Percentiles rank a stretch among this genome's conserved stretches.
These are phyloP conservation scores for Mellilla xanthometata DNA, from an alignment of 2,888 invertebrate species.

Conservation along the genomic window DNA sequence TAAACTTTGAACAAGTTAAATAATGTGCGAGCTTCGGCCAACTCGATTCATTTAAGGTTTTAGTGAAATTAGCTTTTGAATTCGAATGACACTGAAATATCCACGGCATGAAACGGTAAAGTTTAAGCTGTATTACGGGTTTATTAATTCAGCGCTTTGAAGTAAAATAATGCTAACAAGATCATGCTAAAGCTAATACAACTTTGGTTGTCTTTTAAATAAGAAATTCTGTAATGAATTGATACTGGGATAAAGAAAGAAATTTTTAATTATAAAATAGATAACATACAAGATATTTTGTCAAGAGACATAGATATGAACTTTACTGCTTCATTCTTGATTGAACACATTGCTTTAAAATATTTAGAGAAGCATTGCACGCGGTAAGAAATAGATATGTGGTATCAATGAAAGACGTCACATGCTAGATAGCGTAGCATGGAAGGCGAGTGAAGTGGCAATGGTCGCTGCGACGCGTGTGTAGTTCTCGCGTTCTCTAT, in stretches of 20 bases:
- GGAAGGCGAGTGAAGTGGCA: constrained; percentile 50
- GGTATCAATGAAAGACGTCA: no score
- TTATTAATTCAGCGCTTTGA: constrained; percentile 51
- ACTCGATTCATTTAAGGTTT: constrained; percentile 81
- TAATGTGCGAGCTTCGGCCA: constrained; percentile 78
- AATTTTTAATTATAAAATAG: no score
- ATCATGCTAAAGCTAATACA: constrained; percentile 25
- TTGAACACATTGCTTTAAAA: no score
- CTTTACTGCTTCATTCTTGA: no score
- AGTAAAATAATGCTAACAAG: constrained; percentile 33
- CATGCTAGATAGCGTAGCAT: constrained; percentile 27
- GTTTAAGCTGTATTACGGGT: constrained; percentile 48
- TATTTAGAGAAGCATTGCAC: no score
- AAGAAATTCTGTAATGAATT: constrained; percentile 2
- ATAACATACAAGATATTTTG: no score
- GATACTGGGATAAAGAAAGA: no score
- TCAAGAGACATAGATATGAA: no score
- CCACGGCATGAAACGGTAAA: constrained; percentile 53
- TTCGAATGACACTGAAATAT: constrained; percentile 72
- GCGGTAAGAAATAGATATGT: no score
- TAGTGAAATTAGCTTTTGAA: constrained; percentile 81
- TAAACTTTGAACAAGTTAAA: constrained; percentile 81
- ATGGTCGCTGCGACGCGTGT: constrained; percentile 54
- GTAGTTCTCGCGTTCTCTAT: constrained; percentile 60
- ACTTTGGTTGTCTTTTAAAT: constrained; percentile 22